phyloP scores from a whole-genome alignment of 2,113 vertebrate species.

The Lasiurus cinereus region DNA sequence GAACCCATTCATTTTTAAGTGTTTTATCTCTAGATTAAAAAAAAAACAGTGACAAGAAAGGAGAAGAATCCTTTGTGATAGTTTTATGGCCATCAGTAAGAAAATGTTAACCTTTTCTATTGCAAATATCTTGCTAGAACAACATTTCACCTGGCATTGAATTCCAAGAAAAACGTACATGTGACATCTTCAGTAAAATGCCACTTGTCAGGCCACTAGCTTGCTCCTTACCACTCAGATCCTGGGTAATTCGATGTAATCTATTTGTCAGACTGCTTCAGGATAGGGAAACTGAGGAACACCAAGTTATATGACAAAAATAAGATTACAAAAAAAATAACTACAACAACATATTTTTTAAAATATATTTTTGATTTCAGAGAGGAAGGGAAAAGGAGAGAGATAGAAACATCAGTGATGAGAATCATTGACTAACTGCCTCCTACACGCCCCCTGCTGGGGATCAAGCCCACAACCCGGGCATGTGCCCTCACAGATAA shows the following conservation, averaged over 20 bases:
- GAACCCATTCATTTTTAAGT: slow-evolving; percentile 56
- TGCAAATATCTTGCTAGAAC: slow-evolving; percentile 46
- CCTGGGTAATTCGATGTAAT: background rate
- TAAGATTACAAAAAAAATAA: background rate
- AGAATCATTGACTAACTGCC: no score
- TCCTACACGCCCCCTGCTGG: no score
- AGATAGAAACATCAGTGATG: no score
- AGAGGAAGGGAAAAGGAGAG: no score
- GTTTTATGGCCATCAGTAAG: slow-evolving; percentile 58
- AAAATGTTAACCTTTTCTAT: slow-evolving; percentile 58
- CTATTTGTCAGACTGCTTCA: background rate
- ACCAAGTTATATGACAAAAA: background rate
- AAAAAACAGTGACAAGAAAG: slow-evolving; percentile 31
- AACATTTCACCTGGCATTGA: slow-evolving; percentile 58
- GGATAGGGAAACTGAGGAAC: background rate
- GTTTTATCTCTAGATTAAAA: slow-evolving; percentile 9
- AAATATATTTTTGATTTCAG: no score
- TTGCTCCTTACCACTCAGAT: background rate
- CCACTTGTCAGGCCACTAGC: background rate
- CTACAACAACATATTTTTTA: background rate
- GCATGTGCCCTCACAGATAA: no score
- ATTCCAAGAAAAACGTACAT: slow-evolving; percentile 44
- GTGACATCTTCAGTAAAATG: slow-evolving; percentile 28
- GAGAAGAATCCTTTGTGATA: background rate
- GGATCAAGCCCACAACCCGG: no score